Conservation (phyloP, 2,113 vertebrate genomes). For the Eclectus roratus region DNA sequence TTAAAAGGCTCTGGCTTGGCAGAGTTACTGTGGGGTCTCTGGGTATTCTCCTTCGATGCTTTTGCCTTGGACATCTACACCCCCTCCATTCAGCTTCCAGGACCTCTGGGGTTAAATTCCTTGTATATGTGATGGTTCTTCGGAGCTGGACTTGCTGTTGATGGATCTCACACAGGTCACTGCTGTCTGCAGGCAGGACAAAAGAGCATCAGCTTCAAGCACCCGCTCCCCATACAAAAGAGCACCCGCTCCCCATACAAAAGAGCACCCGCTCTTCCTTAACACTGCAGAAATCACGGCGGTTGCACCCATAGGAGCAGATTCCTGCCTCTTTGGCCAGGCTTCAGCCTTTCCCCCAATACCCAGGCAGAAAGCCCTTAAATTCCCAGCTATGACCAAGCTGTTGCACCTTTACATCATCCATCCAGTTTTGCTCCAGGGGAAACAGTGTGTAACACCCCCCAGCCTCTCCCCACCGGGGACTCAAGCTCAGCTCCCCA, state of each 20-base stretch:
- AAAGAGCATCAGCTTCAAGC: neutral
- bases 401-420: neutral
- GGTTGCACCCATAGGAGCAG: neutral
- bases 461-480: fast-evolving
- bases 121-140: neutral
- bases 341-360: neutral
- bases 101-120: neutral
- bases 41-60: neutral
- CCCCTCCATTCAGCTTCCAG: neutral
- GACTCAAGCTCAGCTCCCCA: neutral
- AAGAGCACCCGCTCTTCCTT: neutral
- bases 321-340: neutral
- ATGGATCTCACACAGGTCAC: fast-evolving
- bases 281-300: fast-evolving
- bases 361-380: neutral
- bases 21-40: neutral
- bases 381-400: neutral
- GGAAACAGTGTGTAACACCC: neutral
- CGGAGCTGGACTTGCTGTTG: neutral
- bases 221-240: neutral
- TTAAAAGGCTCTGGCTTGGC: neutral
- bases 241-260: neutral
- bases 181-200: neutral
- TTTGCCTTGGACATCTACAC: neutral
- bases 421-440: neutral